Evolutionary conservation across 1,140 invertebrate genomes (phyloP).

Genomic region (Andrena cerasifolii): DNA sequence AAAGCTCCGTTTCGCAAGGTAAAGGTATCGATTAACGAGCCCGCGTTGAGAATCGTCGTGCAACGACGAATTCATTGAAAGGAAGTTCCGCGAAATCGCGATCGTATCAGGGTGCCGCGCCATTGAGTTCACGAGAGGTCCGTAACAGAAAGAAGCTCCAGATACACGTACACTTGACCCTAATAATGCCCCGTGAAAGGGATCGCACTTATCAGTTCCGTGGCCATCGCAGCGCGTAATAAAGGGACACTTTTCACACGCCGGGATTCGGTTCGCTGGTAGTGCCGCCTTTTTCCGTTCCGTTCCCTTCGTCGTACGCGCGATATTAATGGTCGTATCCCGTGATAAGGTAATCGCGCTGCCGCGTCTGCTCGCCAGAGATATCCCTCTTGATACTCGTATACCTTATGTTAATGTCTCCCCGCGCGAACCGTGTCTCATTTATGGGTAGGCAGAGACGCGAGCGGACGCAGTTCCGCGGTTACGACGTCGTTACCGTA

Average conservation of each 20-base stretch:
- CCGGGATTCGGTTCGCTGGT: not conserved
- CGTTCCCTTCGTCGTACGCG: not conserved
- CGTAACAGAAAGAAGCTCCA: no score
- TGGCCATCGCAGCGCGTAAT: not conserved
- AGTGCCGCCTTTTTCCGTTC: not conserved
- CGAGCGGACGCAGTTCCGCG: constrained; percentile 50
- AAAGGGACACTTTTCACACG: not conserved
- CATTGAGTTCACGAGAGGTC: not conserved
- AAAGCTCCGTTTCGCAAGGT: no score
- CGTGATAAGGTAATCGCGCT: constrained; percentile 50
- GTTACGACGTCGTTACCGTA: constrained; percentile 66
- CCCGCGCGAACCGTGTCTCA: constrained; percentile 29
- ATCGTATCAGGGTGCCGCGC: not conserved
- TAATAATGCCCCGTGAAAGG: not conserved
- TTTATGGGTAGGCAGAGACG: constrained; percentile 40
- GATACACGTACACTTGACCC: not conserved
- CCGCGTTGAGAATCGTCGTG: not conserved
- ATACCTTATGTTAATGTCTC: constrained; percentile 48
- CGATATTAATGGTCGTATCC: constrained; percentile 49
- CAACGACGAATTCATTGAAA: not conserved
- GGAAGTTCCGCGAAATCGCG: not conserved
- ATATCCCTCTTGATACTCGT: constrained; percentile 50
- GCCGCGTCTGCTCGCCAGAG: constrained; percentile 27
- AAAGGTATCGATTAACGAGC: no score
- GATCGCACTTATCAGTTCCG: not conserved